Conservation (phyloP, 2,888 invertebrate genomes). For the Globia sparganii region DNA sequence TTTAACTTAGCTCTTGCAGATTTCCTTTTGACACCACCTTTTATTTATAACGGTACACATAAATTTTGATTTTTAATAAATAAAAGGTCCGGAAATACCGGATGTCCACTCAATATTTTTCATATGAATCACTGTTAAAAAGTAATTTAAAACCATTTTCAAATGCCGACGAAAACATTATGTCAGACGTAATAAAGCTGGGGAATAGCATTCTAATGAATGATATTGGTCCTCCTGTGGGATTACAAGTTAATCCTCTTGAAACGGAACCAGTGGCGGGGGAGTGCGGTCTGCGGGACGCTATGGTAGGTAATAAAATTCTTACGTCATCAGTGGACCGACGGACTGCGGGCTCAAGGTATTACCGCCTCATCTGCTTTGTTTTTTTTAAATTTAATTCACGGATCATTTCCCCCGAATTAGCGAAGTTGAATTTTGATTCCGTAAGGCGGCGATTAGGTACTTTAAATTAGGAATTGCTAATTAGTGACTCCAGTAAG, state of each 20-base stretch:
- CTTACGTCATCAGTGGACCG: conserved; percentile 83
- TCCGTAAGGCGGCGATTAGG: conserved; percentile 41
- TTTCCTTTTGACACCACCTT: conserved; percentile 6
- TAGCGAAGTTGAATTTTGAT: conserved; percentile 64
- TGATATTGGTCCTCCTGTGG: conserved; percentile 87
- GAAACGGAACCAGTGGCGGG: conserved; percentile 78
- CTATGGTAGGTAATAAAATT: conserved; percentile 84
- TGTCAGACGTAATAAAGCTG: conserved; percentile 84
- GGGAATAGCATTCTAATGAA: conserved; percentile 88
- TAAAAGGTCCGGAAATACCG: conserved; percentile 28
- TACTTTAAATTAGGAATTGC: conserved; percentile 59
- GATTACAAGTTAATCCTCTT: conserved; percentile 90
- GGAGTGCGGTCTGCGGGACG: conserved; percentile 67
- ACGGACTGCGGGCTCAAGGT: conserved; percentile 75
- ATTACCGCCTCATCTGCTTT: conserved; percentile 80
- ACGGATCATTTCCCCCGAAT: conserved; percentile 73
- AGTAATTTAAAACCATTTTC: conserved; percentile 82
- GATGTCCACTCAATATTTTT: conserved; percentile 61
- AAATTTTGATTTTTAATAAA: conserved; percentile 34
- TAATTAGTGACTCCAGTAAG: conserved; percentile 44
- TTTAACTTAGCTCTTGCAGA: conserved; percentile 13
- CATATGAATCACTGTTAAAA: conserved; percentile 75
- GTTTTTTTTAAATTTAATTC: conserved; percentile 72
- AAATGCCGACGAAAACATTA: conserved; percentile 73
- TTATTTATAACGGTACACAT: conserved; percentile 28